phyloP scores from a whole-genome alignment of 2,888 invertebrate species.

The Glyphotaelius pellucidus region DNA sequence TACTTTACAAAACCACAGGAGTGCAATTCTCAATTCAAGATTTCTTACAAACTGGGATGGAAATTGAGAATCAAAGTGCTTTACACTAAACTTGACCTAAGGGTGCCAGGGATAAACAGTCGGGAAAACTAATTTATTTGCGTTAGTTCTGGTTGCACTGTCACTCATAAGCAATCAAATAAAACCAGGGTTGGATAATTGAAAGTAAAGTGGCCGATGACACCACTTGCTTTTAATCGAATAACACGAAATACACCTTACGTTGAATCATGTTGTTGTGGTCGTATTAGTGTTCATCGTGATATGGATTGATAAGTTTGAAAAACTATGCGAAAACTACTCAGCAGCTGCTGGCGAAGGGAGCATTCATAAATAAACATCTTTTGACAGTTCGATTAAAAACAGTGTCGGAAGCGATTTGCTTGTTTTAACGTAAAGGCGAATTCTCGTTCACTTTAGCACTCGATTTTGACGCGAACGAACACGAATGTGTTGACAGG shows the following conservation, averaged over 20 bases:
- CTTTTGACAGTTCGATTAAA: neutral
- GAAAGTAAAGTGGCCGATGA: neutral
- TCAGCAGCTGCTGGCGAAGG: neutral
- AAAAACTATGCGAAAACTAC: neutral
- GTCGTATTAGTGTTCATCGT: neutral
- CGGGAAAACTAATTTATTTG: neutral
- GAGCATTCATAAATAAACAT: neutral
- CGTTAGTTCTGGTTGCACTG: neutral
- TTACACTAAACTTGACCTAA: neutral
- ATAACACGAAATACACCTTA: neutral
- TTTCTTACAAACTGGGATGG: neutral
- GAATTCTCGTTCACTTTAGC: neutral
- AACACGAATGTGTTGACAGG: neutral
- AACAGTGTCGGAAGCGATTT: neutral
- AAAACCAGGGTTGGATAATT: neutral
- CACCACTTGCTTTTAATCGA: neutral
- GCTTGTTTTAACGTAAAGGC: neutral
- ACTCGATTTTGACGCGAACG: neutral
- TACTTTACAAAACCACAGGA: too few relatives aligned
- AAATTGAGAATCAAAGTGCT: neutral
- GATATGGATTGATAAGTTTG: neutral
- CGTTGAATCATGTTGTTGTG: neutral
- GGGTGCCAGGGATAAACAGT: neutral
- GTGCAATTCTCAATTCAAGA: too few relatives aligned
- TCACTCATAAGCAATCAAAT: neutral